phyloP scores from a whole-genome alignment of 2,113 vertebrate genomes.

The Propithecus coquereli region DNA sequence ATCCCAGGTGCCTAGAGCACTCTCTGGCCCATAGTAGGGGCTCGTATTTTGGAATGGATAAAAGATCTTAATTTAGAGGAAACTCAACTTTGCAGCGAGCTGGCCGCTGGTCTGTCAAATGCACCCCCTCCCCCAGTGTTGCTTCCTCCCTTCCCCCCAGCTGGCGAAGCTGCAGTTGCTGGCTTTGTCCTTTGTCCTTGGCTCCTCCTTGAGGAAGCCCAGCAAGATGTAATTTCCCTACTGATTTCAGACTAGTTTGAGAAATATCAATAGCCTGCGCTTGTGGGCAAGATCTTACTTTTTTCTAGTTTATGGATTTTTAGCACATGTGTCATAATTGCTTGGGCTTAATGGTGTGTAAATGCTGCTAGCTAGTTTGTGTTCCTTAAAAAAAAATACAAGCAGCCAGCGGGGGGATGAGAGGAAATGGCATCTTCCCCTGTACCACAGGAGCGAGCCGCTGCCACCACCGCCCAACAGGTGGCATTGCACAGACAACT shows the following conservation, averaged over 20 bases:
- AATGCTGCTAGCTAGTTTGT: background rate
- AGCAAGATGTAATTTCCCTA: background rate
- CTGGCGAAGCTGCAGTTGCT: background rate
- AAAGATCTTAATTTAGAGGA: background rate
- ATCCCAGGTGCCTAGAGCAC: background rate
- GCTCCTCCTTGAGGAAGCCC: background rate
- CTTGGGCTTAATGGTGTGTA: background rate
- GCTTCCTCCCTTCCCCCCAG: background rate
- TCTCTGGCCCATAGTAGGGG: background rate
- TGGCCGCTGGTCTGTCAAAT: background rate
- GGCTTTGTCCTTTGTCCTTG: background rate
- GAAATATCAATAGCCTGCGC: background rate
- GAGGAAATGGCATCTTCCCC: background rate
- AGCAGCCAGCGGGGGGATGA: background rate
- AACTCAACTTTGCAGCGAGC: background rate
- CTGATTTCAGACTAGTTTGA: background rate
- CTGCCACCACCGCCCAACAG: rapidly evolving
- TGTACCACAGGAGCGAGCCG: background rate
- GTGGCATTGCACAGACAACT: too few relatives aligned
- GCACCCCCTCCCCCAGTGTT: background rate
- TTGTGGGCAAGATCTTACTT: background rate
- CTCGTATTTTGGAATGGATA: background rate
- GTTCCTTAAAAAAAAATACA: background rate
- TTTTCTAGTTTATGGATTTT: background rate
- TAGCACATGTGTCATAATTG: background rate